phyloP scores from a whole-genome alignment of 2,888 invertebrate genomes.

The Nomada goodeniana region DNA sequence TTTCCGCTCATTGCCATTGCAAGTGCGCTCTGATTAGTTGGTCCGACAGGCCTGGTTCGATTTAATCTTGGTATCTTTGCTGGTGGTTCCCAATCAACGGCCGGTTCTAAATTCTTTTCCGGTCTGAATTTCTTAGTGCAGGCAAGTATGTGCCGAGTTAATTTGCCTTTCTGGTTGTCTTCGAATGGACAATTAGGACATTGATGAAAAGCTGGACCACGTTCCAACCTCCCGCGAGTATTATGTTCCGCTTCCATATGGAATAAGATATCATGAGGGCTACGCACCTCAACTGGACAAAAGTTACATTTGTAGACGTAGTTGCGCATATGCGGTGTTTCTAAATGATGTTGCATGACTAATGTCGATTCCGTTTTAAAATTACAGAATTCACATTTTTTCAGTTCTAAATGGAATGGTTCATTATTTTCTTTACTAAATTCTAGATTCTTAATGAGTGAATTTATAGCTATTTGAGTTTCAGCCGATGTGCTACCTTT shows the following conservation, averaged over 20 bases:
- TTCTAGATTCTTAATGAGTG: constrained; percentile 93
- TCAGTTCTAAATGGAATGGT: constrained; percentile 90
- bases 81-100: constrained; percentile 96
- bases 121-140: constrained; percentile 96
- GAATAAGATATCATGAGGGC: constrained; percentile 94
- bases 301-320: constrained; percentile 94
- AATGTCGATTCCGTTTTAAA: constrained; percentile 95
- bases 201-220: constrained; percentile 94
- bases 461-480: constrained; percentile 92
- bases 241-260: constrained; percentile 97
- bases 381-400: constrained; percentile 94
- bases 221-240: constrained; percentile 92
- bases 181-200: constrained; percentile 97
- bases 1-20: constrained; percentile 82
- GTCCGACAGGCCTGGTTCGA: constrained; percentile 80
- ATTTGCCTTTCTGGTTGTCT: constrained; percentile 95
- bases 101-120: constrained; percentile 93
- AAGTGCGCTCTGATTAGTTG: constrained; percentile 77
- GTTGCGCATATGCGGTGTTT: constrained; percentile 96
- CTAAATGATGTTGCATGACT: constrained; percentile 94
- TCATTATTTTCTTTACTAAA: constrained; percentile 94
- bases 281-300: constrained; percentile 92
- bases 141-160: constrained; percentile 94
- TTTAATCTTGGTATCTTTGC: constrained; percentile 94
- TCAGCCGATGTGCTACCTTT: constrained; percentile 88